phyloP scores from a whole-genome alignment of 1,140 invertebrate species.

The Neoseiulus cucumeris region DNA sequence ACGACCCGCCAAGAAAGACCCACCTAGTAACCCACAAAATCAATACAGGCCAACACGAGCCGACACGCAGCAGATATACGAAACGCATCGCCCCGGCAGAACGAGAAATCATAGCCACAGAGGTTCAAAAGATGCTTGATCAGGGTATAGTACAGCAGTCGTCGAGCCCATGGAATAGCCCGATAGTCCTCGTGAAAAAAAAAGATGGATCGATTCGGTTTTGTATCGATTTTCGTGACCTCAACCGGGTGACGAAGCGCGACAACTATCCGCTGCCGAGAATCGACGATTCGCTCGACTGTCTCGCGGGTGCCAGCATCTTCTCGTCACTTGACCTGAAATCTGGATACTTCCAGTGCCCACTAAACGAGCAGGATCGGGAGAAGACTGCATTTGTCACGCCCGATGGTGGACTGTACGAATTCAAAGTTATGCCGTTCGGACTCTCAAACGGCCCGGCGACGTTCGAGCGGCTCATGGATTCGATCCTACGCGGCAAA shows the following conservation, averaged over 20 bases:
- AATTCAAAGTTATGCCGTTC: conserved; percentile 29
- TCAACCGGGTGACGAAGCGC: conserved; percentile 28
- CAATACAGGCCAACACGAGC: conserved; percentile 20
- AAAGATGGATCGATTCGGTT: conserved; percentile 28
- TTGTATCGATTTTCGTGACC: conserved; percentile 29
- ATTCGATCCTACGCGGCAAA: conserved; percentile 22
- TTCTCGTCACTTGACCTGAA: conserved; percentile 31
- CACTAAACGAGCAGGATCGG: conserved; percentile 22
- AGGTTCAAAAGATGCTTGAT: conserved; percentile 23
- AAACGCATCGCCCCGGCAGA: background rate
- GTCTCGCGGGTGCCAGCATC: conserved; percentile 24
- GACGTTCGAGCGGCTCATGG: conserved; percentile 24
- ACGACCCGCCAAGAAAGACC: background rate
- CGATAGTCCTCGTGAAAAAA: conserved; percentile 30
- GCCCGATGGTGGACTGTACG: conserved; percentile 26
- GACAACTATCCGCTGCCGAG: conserved; percentile 33
- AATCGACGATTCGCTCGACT: conserved; percentile 30
- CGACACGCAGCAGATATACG: conserved; percentile 15
- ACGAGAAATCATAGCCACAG: background rate
- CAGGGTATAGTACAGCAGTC: conserved; percentile 25
- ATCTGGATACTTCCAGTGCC: conserved; percentile 31
- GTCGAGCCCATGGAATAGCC: conserved; percentile 27
- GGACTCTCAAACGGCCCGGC: conserved; percentile 26
- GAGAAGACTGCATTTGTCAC: conserved; percentile 30
- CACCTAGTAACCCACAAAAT: conserved; percentile 21